phyloP scores from a whole-genome alignment of 1,140 invertebrate genomes.

The Ceratitis capitata region DNA sequence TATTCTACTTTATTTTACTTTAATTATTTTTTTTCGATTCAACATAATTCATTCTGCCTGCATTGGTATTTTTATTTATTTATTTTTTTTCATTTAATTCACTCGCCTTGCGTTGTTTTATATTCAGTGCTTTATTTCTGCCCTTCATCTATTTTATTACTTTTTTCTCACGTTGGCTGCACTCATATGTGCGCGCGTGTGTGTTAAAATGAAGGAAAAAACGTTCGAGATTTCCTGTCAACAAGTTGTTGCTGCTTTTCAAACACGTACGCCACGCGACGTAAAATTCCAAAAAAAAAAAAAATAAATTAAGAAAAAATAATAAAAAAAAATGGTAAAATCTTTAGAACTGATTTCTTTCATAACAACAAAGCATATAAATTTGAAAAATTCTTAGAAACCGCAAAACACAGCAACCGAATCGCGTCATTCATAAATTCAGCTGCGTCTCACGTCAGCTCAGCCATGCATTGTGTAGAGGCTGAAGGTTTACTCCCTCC shows the following conservation, averaged over 20 bases:
- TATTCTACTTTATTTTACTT: too few relatives aligned
- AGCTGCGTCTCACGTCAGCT: neutral
- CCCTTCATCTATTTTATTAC: neutral
- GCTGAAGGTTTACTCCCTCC: neutral
- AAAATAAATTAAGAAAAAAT: neutral
- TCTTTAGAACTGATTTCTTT: neutral
- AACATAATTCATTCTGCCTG: too few relatives aligned
- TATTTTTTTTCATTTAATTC: too few relatives aligned
- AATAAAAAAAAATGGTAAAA: neutral
- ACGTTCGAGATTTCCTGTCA: conserved; percentile 21
- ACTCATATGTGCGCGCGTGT: neutral
- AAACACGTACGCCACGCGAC: neutral
- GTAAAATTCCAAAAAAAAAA: neutral
- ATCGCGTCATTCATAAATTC: neutral
- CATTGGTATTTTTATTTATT: neutral
- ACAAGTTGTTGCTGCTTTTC: neutral
- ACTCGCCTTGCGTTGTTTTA: neutral
- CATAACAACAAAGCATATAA: neutral
- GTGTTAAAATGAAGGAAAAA: conserved; percentile 13
- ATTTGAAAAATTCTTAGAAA: conserved; percentile 9
- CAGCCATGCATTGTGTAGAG: neutral
- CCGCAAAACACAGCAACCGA: neutral
- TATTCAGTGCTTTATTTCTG: neutral
- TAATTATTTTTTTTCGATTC: too few relatives aligned
- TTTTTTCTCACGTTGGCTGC: neutral